Evolutionary conservation across 1,140 invertebrate species (phyloP).

Genomic region (Aphis gossypii): DNA sequence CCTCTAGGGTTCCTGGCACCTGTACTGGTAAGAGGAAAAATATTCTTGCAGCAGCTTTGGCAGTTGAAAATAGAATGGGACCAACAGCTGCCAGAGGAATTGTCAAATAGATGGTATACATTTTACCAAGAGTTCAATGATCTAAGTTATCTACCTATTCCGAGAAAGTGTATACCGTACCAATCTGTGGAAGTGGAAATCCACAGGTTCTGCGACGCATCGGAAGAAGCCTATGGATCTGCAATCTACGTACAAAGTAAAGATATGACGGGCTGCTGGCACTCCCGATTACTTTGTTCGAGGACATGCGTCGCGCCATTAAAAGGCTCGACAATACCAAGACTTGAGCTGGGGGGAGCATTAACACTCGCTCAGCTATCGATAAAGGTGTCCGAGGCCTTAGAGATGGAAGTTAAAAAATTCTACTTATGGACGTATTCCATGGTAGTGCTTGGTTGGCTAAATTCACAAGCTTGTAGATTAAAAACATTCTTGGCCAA

Average conservation of each 20-base stretch:
- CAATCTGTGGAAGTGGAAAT: too few species aligned
- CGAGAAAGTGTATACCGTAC: too few species aligned
- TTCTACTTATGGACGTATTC: background rate
- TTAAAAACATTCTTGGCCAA: slow-evolving; percentile 62
- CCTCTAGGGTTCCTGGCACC: too few species aligned
- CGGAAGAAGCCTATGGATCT: slow-evolving; percentile 1
- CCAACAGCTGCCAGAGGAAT: too few species aligned
- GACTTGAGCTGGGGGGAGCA: slow-evolving; percentile 63
- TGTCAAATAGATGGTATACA: too few species aligned
- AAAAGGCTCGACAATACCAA: slow-evolving; percentile 61
- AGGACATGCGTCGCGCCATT: slow-evolving; percentile 64
- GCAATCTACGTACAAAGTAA: slow-evolving; percentile 3
- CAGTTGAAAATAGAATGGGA: too few species aligned
- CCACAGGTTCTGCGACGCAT: background rate
- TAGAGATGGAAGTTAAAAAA: background rate
- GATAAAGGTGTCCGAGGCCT: slow-evolving; percentile 58
- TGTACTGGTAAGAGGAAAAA: too few species aligned
- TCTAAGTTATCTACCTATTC: too few species aligned
- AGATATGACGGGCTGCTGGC: background rate
- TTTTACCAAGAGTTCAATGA: too few species aligned
- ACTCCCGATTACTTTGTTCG: slow-evolving; percentile 59
- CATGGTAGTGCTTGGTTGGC: slow-evolving; percentile 33
- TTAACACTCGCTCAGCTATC: slow-evolving; percentile 61
- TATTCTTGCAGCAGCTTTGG: too few species aligned
- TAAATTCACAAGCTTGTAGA: slow-evolving; percentile 25